phyloP scores from a whole-genome alignment of 1,140 invertebrate species.

The Apis mellifera region Amel_HAv3.1 CM009941.2:9916001-9916500 shows the following conservation, averaged over 20 bases:
- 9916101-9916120: conserved; percentile 91
- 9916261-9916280: conserved; percentile 27
- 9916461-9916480: conserved; percentile 16
- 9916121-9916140: conserved; percentile 98
- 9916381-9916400: conserved; percentile 62
- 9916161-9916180: conserved; percentile 81
- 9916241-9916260: conserved; percentile 16
- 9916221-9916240: conserved; percentile 15
- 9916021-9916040: conserved; percentile 96
- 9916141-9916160: conserved; percentile 94
- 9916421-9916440: conserved; percentile 57
- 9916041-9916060: conserved; percentile 92
- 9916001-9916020: conserved; percentile 99
- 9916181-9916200: conserved; percentile 8
- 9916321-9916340: conserved; percentile 33
- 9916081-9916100: conserved; percentile 85
- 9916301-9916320: conserved; percentile 45
- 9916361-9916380: conserved; percentile 26
- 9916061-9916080: conserved; percentile 88
- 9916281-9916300: conserved; percentile 30
- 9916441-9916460: conserved; percentile 65
- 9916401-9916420: conserved; percentile 65
- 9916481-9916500: conserved; percentile 53
- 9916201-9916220: conserved; percentile 31
- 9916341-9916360: conserved; percentile 1